Evolutionary conservation across 1,140 invertebrate species (phyloP), one percentile per base, ranked within the genome.

Genomic region (Drosophila auraria): DNA sequence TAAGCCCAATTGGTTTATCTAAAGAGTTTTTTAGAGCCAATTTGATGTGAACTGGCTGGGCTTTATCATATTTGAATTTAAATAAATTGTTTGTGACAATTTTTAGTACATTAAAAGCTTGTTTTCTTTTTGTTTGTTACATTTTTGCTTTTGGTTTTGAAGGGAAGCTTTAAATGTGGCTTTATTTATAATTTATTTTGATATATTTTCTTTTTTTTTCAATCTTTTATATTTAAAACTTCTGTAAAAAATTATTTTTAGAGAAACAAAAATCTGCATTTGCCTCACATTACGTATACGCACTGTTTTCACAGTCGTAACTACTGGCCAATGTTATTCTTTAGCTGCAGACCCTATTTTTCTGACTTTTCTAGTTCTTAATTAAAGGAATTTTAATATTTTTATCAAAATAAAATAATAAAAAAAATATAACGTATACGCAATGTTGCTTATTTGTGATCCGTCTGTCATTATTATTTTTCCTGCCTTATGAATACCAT

Each of bases 11-110:
- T 50, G 62, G 40, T 30, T 68, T 47, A 54, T 71, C n/a, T 30
- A 36, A 47, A 51, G 30, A 66, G 20, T 40, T 65, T 70, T 54
- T 54, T 38, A 54, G n/a, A 27, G 40, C 11, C 63, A 56, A 68
- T 69, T 69, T 56, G 6, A 5, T 45, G 38, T 25, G 15, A 17
- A 36, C 12, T 36, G 17, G 33, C 45, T 51, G n/a, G 20, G 5
- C 42, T 30, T 40, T 38, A 15, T 50, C 2, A 14, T 20, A 20
- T 57, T 57, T 11, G 1, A 62, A 27, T 20, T n/a, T 38, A 8
- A 36, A 30, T 54, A 17, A 11, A 20, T 15, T 53, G 4, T 54
- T 20, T 33, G 33, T 36, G 11, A 14, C 5, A 12, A 6, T 30
- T 53, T 15, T 17, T 20, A 38, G 11, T 30, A 38, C 20, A 38